Evolutionary conservation across 2,888 invertebrate species (phyloP), one percentile per base, ranked within the genome.

Genomic region (Chaitophorus viminalis): DNA sequence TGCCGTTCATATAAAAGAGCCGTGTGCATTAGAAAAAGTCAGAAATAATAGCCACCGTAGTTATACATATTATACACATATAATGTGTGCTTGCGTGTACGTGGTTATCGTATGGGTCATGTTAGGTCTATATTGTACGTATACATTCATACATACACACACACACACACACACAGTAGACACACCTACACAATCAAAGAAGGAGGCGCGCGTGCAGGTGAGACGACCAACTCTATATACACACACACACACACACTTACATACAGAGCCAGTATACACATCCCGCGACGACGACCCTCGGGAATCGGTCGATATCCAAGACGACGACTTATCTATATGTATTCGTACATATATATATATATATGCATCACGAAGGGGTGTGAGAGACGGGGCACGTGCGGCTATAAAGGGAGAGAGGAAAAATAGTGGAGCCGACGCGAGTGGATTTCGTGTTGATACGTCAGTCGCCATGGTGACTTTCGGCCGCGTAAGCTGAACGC

Each of bases 401-500:
- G 65, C 33, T 36, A 68, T 1, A 0, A 11, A 72, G 36, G 18
- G 77, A 4, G 52, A 31, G n/a, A 46, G 46, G 39, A 76, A 29
- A 68, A 68, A 46, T 46, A 68, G 82, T 33, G 31, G 36, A 33
- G 60, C n/a, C 77, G 77, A 31, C 82, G 77, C 72, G 82, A 70
- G 77, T 74, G 82, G 82, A 82, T 85, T 85, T 52, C 85, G 78
- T 85, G 85, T 85, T 85, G 85, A 79, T 86, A 79, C 79, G 79
- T 17, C 39, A 36, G 86, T 86, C 78, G 72, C 79, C 86, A 86
- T 86, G 86, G 29, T 29, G 78, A 86, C 72, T 85, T 77, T 79
- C 60, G 29, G 36, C 14, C 82, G 68, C 77, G 72, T 52, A 72
- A 86, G 78, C 78, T 70, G 86, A 85, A 85, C 14, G 31, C 17